Conservation (phyloP, 2,888 invertebrate species). For the Hedya salicella region DNA sequence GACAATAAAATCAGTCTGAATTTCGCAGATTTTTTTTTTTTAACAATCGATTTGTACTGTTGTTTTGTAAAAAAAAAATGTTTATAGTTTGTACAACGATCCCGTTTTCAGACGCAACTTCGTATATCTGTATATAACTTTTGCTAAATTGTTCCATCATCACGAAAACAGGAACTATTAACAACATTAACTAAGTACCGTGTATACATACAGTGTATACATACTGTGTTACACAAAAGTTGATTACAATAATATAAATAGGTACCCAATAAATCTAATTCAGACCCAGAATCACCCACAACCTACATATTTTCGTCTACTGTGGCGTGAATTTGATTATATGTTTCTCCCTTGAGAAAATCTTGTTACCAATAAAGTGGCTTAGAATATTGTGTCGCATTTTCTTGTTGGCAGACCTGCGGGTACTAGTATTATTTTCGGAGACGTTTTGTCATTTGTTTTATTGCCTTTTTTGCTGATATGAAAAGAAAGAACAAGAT, state of each 20-base stretch:
- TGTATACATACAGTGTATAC: too few species aligned
- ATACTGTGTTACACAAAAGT: background rate
- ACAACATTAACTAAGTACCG: too few species aligned
- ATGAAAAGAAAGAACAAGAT: background rate
- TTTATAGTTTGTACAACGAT: too few species aligned
- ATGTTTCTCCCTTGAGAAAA: conserved; percentile 31
- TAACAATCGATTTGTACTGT: too few species aligned
- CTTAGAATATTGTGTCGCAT: conserved; percentile 38
- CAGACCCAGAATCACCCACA: conserved; percentile 1
- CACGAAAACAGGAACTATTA: too few species aligned
- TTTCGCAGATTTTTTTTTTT: too few species aligned
- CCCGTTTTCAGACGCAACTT: too few species aligned
- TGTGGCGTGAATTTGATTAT: conserved; percentile 34
- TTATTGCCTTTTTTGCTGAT: conserved; percentile 13
- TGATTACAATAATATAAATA: background rate
- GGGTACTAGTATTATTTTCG: conserved; percentile 22
- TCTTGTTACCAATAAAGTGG: conserved; percentile 42
- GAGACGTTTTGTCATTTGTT: conserved; percentile 27
- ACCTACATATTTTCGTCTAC: conserved; percentile 29
- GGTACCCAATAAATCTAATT: background rate
- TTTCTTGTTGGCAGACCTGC: conserved; percentile 20
- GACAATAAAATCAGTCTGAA: too few species aligned
- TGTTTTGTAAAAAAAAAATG: too few species aligned
- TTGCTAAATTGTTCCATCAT: too few species aligned
- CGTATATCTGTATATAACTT: too few species aligned